Evolutionary conservation across 2,888 invertebrate species (phyloP).

Genomic region (Pharmacophagus antenor): DNA sequence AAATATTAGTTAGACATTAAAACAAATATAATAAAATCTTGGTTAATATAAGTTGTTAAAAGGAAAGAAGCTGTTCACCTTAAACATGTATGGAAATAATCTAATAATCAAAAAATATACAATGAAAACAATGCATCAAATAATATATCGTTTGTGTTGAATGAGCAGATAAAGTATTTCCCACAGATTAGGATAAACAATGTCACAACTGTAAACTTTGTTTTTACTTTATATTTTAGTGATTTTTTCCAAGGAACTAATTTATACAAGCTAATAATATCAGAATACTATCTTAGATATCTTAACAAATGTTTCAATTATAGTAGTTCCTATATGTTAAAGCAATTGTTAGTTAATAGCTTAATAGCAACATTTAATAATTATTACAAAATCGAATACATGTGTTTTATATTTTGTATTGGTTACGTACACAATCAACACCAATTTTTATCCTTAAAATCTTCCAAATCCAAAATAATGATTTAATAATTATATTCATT

Average conservation of each 20-base stretch:
- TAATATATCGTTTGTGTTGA: constrained; percentile 39
- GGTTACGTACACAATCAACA: too few relatives aligned
- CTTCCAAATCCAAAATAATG: too few relatives aligned
- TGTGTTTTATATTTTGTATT: too few relatives aligned
- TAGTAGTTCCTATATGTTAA: not conserved
- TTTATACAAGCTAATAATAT: not conserved
- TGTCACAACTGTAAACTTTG: not conserved
- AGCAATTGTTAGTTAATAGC: not conserved
- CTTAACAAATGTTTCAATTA: not conserved
- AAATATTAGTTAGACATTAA: constrained; percentile 44
- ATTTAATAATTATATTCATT: too few relatives aligned
- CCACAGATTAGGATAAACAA: not conserved
- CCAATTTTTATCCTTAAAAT: too few relatives aligned
- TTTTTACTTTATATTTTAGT: not conserved
- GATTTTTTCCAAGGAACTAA: not conserved
- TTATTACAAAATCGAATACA: too few relatives aligned
- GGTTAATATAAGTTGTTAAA: constrained; percentile 29
- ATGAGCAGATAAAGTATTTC: constrained; percentile 33
- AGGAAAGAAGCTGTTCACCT: constrained; percentile 34
- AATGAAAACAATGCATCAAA: constrained; percentile 41
- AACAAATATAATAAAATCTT: constrained; percentile 36
- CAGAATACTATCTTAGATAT: not conserved
- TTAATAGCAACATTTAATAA: too few relatives aligned
- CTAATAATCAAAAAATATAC: constrained; percentile 37
- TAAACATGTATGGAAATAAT: constrained; percentile 29